Evolutionary conservation across 2,797 vertebrate genomes (phyloP).

Genomic region (Enteromius paludinosus): DNA sequence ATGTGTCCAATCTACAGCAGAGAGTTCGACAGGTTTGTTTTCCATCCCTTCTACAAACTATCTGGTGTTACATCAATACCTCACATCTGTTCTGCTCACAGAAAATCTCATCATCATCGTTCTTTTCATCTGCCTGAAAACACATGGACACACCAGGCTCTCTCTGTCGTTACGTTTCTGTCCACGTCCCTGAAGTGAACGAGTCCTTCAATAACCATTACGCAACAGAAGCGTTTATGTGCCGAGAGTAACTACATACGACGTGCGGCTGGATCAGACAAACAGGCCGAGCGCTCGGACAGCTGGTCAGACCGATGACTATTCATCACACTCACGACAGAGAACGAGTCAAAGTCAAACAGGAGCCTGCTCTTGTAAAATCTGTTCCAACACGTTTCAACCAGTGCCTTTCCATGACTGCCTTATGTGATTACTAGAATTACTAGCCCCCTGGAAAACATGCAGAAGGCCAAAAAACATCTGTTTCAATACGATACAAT

Average conservation of each 20-base stretch:
- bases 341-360: constrained; percentile 6
- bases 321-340: background rate
- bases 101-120: background rate
- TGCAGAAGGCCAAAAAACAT: background rate
- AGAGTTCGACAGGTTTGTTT: background rate
- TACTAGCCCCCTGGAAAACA: background rate
- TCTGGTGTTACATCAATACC: background rate
- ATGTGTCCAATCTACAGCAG: background rate
- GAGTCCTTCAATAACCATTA: constrained; percentile 42
- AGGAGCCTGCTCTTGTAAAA: background rate
- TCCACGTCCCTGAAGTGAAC: constrained; percentile 40
- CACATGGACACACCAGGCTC: constrained; percentile 3
- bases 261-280: constrained; percentile 43
- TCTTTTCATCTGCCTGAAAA: constrained; percentile 9
- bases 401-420: background rate
- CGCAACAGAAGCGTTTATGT: constrained; percentile 21
- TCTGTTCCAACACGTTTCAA: background rate
- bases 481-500: background rate
- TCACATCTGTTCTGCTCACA: constrained; percentile 4
- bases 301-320: constrained; percentile 34
- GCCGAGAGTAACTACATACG: constrained; percentile 60
- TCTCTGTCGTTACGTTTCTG: constrained; percentile 35
- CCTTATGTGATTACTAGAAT: background rate
- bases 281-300: constrained; percentile 36
- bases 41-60: background rate